Percentiles rank a stretch among this genome's conserved stretches.
Conservation (phyloP, 2,888 invertebrate genomes). For the Trimorus sp. region DNA sequence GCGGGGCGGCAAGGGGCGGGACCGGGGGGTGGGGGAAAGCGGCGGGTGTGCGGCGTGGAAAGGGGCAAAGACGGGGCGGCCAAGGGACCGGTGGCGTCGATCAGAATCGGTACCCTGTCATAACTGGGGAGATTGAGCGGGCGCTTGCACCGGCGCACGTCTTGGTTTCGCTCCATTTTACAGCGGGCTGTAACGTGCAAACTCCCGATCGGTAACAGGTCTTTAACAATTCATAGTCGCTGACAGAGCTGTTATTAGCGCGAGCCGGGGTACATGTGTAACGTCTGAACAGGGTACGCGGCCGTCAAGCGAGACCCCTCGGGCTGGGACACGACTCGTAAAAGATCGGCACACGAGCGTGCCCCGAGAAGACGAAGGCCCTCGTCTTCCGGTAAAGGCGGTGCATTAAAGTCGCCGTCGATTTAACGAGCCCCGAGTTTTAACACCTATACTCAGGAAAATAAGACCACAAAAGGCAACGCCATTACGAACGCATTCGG, state of each 20-base stretch:
- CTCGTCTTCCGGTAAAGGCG: slow-evolving; percentile 65
- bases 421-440: slow-evolving; percentile 69
- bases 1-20: no score
- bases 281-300: slow-evolving; percentile 18
- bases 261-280: slow-evolving; percentile 32
- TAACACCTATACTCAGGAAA: slow-evolving; percentile 62
- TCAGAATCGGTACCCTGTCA: slow-evolving; percentile 1
- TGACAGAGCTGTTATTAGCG: slow-evolving; percentile 53
- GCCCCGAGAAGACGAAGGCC: background rate
- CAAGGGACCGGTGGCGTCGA: no score
- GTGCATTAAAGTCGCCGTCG: slow-evolving; percentile 68
- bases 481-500: slow-evolving; percentile 57
- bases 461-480: slow-evolving; percentile 65
- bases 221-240: slow-evolving; percentile 52
- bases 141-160: background rate
- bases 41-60: no score
- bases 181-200: no score
- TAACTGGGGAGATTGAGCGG: background rate
- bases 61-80: no score
- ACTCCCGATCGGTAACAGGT: slow-evolving; percentile 30
- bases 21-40: no score
- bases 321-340: slow-evolving; percentile 43
- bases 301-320: slow-evolving; percentile 16
- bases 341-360: slow-evolving; percentile 28
- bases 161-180: slow-evolving; percentile 22